Evolutionary conservation across 2,888 invertebrate species (phyloP).

Genomic region (Pristionchus mayeri): DNA sequence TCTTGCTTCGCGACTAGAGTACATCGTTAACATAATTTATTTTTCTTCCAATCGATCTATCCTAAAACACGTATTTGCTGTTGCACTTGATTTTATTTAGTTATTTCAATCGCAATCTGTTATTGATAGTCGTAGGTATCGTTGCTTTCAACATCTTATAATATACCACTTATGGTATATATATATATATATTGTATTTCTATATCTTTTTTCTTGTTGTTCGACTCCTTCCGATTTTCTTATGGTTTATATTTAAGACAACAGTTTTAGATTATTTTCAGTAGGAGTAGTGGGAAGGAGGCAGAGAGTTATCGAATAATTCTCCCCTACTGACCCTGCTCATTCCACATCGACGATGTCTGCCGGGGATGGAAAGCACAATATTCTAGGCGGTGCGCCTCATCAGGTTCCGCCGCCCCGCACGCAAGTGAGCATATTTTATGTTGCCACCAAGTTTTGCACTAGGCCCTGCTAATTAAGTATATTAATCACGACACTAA

Average conservation of each 20-base stretch:
- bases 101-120: slow-evolving; percentile 24
- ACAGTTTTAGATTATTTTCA: too few relatives aligned
- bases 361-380: slow-evolving; percentile 43
- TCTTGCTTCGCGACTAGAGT: too few relatives aligned
- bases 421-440: slow-evolving; percentile 14
- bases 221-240: not conserved
- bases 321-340: not conserved
- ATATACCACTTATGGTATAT: too few relatives aligned
- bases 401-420: slow-evolving; percentile 49
- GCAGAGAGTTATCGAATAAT: slow-evolving; percentile 8
- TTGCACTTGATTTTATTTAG: too few relatives aligned
- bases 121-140: not conserved
- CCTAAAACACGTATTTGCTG: too few relatives aligned
- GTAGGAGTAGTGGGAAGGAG: slow-evolving; percentile 34
- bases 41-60: too few relatives aligned
- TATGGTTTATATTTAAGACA: too few relatives aligned
- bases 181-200: too few relatives aligned
- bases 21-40: too few relatives aligned
- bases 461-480: not conserved
- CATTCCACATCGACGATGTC: not conserved
- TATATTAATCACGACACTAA: not conserved
- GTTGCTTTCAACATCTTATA: not conserved
- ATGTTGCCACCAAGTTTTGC: too few relatives aligned
- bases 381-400: slow-evolving; percentile 46
- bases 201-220: too few relatives aligned